Percentiles rank a stretch among this genome's conserved stretches.
Conservation (phyloP, 2,888 invertebrate species). For the Chrysolina oricalcia region DNA sequence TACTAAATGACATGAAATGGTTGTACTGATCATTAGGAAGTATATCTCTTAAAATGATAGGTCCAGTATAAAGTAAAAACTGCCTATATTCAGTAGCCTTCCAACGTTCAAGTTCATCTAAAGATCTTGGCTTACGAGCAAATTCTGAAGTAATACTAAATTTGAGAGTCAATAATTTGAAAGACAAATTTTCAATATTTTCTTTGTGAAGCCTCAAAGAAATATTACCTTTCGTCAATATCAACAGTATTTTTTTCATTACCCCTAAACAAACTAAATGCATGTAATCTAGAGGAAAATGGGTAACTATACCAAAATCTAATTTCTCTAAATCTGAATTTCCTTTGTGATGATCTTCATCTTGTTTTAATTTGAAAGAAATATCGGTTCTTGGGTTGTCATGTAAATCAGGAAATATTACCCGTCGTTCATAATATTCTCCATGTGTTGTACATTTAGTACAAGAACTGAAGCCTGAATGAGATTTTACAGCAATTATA, state of each 20-base stretch:
- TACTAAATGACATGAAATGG: constrained; percentile 18
- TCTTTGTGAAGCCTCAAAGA: constrained; percentile 23
- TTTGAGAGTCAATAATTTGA: neutral
- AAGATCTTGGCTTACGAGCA: constrained; percentile 21
- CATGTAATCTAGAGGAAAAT: constrained; percentile 35
- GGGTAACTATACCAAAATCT: too few relatives aligned
- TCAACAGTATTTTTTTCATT: constrained; percentile 22
- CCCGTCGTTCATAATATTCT: constrained; percentile 29
- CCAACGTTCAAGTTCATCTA: constrained; percentile 29
- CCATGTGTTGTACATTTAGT: constrained; percentile 32
- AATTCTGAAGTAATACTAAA: constrained; percentile 17
- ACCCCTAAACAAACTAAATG: constrained; percentile 23
- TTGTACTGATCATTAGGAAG: constrained; percentile 18
- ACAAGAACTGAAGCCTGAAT: constrained; percentile 40
- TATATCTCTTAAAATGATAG: constrained; percentile 18
- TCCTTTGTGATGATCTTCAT: constrained; percentile 38
- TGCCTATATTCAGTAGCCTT: too few relatives aligned
- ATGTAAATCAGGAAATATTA: constrained; percentile 11
- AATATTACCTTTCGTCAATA: constrained; percentile 24
- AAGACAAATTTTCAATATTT: constrained; percentile 21
- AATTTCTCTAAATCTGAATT: constrained; percentile 25
- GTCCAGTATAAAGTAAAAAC: constrained; percentile 34
- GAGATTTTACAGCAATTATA: constrained; percentile 40
- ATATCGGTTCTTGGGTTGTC: constrained; percentile 12
- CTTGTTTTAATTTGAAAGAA: constrained; percentile 23